phyloP scores from a whole-genome alignment of 2,888 invertebrate species.

The Thumatha senex region DNA sequence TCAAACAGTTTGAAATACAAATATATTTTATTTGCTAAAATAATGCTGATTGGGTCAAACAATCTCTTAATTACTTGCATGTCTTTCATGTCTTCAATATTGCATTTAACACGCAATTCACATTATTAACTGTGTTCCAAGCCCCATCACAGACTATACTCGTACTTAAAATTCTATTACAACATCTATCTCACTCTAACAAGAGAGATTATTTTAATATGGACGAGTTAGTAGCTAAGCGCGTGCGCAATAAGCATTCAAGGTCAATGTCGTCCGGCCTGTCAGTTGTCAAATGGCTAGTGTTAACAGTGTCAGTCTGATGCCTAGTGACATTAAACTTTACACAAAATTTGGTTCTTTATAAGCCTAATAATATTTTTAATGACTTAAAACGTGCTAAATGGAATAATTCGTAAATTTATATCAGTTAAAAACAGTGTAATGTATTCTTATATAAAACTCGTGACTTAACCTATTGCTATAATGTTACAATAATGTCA shows the following conservation, averaged over 20 bases:
- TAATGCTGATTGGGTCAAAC: too few species aligned
- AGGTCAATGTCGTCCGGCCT: background rate
- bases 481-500: background rate
- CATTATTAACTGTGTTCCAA: too few species aligned
- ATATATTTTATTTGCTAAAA: too few species aligned
- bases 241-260: background rate
- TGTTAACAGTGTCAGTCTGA: slow-evolving; percentile 11
- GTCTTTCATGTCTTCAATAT: too few species aligned
- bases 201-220: background rate
- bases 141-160: too few species aligned
- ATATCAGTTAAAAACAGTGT: background rate
- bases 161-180: too few species aligned
- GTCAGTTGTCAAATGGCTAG: slow-evolving; percentile 19
- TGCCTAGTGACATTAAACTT: background rate
- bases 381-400: background rate
- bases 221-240: background rate
- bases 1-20: too few species aligned
- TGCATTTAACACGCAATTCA: too few species aligned
- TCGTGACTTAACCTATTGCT: slow-evolving; percentile 18
- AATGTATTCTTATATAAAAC: too few species aligned
- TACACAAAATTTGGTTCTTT: background rate
- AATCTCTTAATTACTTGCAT: too few species aligned
- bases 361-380: background rate
- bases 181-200: background rate
- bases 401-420: background rate